Conservation (phyloP, 2,888 invertebrate genomes). For the Drosophila neutralis region DNA sequence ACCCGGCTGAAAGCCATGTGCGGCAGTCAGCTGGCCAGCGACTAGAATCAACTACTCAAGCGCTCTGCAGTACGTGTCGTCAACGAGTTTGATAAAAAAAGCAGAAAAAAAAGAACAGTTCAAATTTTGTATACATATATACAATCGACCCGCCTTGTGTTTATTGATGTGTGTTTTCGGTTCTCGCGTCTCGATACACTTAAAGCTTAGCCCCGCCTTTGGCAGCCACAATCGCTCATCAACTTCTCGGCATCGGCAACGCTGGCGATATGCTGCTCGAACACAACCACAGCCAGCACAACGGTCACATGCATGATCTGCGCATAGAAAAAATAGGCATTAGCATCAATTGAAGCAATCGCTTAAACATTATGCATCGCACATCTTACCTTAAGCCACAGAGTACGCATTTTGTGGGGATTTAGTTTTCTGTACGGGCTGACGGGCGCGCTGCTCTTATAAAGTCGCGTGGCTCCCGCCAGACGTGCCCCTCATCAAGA, state of each 20-base stretch:
- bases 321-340: constrained; percentile 20
- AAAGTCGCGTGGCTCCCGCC: constrained; percentile 63
- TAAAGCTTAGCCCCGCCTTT: constrained; percentile 51
- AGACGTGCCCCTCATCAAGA: constrained; percentile 69
- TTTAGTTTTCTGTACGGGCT: constrained; percentile 41
- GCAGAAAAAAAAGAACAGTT: constrained; percentile 27
- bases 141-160: constrained; percentile 46
- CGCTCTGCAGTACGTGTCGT: constrained; percentile 62
- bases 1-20: constrained; percentile 76
- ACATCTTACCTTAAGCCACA: constrained; percentile 59
- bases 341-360: constrained; percentile 3
- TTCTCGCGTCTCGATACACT: constrained; percentile 11
- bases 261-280: constrained; percentile 35
- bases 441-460: constrained; percentile 57
- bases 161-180: constrained; percentile 58
- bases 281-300: constrained; percentile 44
- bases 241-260: constrained; percentile 34
- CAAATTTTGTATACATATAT: constrained; percentile 59
- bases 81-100: constrained; percentile 52
- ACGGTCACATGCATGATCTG: constrained; percentile 56
- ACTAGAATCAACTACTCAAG: constrained; percentile 41
- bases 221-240: constrained; percentile 56
- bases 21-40: constrained; percentile 59
- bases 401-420: constrained; percentile 55
- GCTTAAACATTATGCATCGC: background rate